Conservation (phyloP, 2,797 vertebrate genomes). For the Phataginus tetradactyla region DNA sequence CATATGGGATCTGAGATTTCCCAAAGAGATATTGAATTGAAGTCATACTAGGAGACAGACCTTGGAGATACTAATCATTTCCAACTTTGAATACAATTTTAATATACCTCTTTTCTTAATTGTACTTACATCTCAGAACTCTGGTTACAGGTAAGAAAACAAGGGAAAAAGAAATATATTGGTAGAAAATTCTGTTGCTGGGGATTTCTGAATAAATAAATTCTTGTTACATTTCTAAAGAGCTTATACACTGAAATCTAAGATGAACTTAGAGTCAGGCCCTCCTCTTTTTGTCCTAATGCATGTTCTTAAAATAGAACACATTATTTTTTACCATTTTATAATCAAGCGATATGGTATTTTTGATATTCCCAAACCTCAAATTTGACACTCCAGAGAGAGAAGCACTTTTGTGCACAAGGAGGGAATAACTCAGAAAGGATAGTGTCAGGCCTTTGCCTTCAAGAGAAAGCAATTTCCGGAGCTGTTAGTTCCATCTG, state of each 20-base stretch:
- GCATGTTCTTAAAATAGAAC: constrained; percentile 6
- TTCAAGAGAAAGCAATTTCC: background rate
- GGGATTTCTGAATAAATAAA: background rate
- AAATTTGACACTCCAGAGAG: background rate
- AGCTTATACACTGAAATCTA: background rate
- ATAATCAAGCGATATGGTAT: background rate
- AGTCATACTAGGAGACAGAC: background rate
- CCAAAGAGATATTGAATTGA: background rate
- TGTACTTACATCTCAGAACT: background rate
- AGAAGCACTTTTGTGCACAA: background rate
- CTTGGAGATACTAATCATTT: background rate
- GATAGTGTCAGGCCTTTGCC: background rate
- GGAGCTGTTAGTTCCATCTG: background rate
- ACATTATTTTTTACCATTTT: background rate
- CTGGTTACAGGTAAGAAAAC: background rate
- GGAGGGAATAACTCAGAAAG: background rate
- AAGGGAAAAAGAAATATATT: background rate
- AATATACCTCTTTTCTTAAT: background rate
- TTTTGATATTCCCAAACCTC: background rate
- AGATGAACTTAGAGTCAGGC: background rate
- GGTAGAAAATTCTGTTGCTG: background rate
- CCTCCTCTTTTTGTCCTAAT: background rate
- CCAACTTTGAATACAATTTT: background rate
- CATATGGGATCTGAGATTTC: background rate
- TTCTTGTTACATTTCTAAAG: background rate